Base-by-base conservation (phyloP, 2,113 vertebrate species). In the Pholis gunnellus region DNA sequence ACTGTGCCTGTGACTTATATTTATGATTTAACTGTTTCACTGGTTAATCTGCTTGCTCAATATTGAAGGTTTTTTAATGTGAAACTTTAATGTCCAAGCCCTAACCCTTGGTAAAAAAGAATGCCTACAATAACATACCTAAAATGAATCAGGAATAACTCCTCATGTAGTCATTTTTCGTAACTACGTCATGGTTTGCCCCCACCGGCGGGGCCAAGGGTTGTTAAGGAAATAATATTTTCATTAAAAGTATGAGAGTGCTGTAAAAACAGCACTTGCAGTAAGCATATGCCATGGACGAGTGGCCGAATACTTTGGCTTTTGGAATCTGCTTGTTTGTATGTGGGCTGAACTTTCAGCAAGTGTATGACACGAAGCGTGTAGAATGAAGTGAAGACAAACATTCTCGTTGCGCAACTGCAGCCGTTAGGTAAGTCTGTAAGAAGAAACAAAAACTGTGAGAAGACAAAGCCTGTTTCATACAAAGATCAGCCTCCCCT, bases 401-500 rank as follows among this genome's bases (percentile, higher is more conserved):
- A 82, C n/a, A 22, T 59, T 46, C 27, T 69, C 61, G 70, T 70
- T 79, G 79, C 57, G 65, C 69, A 81, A 85, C 79, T 38, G 56
- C 54, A 65, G 59, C 20, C 20, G 72, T 88, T 59, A 84, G 70
- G 84, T 54, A 54, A 84, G 79, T 81, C 29, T 68, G 73, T 75
- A 70, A 82, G 72, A 81, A 70, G 65, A 86, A 79, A 50, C 66
- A 76, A 75, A 77, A 75, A 70, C 13, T 66, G 60, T 5, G 44
- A 36, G 64, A 48, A 67, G 56, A 48, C 48, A 67, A 68, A 85
- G 81, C 18, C 27, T 54, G 64, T 72, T 81, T 81, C 60, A 72
- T 81, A 78, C 68, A 69, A 78, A 72, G 85, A 85, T 88, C 83
- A 75, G 74, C 80, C 72, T 85, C 79, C 50, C 50, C 69, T 83